Conservation (phyloP, 1,140 invertebrate genomes). For the Homarus americanus region DNA sequence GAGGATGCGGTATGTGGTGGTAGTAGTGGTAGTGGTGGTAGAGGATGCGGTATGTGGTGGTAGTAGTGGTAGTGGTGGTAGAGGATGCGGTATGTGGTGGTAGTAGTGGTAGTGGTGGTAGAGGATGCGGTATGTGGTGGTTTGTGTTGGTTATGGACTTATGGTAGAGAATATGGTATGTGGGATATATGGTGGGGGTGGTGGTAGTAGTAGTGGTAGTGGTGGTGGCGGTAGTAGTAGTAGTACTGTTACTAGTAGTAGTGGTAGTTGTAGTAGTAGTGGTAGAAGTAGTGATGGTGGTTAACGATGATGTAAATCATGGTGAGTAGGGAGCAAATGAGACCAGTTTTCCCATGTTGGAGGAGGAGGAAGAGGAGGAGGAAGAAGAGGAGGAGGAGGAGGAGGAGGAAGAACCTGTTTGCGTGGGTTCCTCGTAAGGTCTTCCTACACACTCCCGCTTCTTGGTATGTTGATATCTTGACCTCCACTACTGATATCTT, state of each 20-base stretch:
- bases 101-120: too few species aligned
- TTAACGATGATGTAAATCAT: not conserved
- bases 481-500: not conserved
- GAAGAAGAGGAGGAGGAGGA: not conserved
- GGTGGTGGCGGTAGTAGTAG: not conserved
- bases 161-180: too few species aligned
- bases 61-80: too few species aligned
- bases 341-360: not conserved
- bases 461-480: slow-evolving; percentile 12
- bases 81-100: too few species aligned
- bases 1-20: too few species aligned
- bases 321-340: not conserved
- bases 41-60: too few species aligned
- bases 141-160: too few species aligned
- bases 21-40: too few species aligned
- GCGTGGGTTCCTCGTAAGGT: not conserved
- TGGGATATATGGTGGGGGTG: too few species aligned
- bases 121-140: too few species aligned
- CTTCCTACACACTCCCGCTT: not conserved
- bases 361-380: not conserved
- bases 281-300: not conserved
- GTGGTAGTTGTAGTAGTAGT: not conserved
- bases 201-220: not conserved
- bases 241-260: not conserved
- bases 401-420: not conserved